Evolutionary conservation across 2,113 vertebrate genomes (phyloP), one percentile per base, ranked within the genome.

Genomic region (Rutilus rutilus): DNA sequence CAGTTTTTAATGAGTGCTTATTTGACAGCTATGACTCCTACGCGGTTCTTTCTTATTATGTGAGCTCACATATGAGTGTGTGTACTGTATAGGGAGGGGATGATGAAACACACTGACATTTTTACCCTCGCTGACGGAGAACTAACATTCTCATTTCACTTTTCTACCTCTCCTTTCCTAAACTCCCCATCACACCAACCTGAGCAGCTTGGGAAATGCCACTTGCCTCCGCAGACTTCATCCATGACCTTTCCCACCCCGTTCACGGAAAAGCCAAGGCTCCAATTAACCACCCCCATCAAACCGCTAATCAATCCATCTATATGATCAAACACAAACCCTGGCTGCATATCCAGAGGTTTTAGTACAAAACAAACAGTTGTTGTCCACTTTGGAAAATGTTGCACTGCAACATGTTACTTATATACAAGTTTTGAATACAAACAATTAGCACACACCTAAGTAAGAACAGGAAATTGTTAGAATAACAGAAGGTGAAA

Each of bases 71-170:
- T 54, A 30, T 11, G 60, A 57, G 84, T 21, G 77, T 27, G 84
- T 30, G 64, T n/a, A 30, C 62, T 64, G 27, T 76, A 65, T 65
- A 65, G 36, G 23, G 52, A 57, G 67, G 19, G n/a, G 79, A 77
- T 86, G 85, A 86, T 86, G 85, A 86, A 86, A 86, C 79, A 65
- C 39, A 5, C 9, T 81, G 82, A 85, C 67, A 85, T 75, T 82
- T 79, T 69, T 67, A 25, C 67, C 17, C 67, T 73, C 54, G 30
- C 33, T 84, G 39, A 83, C 54, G 36, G 75, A 86, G 78, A 67
- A 75, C 88, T 67, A 84, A 52, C 36, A 78, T 47, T 10, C 23
- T 27, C 47, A 59, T 76, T 83, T 78, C 57, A 15, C 12, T 64
- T 42, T 59, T 12, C 57, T 76, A 33, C 59, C 19, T 62, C 23